Conservation (phyloP, 2,797 vertebrate species). For the Hydrophis major region DNA sequence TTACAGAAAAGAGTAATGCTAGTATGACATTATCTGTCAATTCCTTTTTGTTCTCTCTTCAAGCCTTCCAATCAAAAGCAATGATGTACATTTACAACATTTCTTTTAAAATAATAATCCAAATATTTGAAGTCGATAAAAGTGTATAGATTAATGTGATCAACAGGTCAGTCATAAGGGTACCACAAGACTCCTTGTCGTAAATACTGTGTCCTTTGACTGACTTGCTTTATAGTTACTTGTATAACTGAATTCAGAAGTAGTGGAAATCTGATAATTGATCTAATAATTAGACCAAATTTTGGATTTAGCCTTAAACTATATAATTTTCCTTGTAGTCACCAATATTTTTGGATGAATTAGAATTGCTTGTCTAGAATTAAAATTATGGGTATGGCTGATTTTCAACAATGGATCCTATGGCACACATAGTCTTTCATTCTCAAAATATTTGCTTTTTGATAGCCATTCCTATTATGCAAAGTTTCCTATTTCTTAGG, state of each 20-base stretch:
- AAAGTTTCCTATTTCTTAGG: not conserved
- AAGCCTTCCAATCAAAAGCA: not conserved
- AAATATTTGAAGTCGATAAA: not conserved
- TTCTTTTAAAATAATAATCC: not conserved
- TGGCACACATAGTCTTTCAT: not conserved
- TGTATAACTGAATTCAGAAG: not conserved
- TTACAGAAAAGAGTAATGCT: not conserved
- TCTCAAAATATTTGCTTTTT: not conserved
- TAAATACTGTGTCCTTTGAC: not conserved
- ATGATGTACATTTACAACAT: not conserved
- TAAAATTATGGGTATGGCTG: not conserved
- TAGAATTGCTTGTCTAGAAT: not conserved
- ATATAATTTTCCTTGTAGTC: not conserved
- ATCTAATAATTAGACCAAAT: not conserved
- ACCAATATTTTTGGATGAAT: not conserved
- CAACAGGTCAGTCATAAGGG: not conserved
- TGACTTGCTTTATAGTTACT: not conserved
- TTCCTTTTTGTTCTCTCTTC: not conserved
- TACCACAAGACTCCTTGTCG: not conserved
- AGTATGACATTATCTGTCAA: not conserved
- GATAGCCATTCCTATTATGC: not conserved
- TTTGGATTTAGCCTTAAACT: not conserved
- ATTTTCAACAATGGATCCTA: not conserved
- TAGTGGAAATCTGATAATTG: not conserved
- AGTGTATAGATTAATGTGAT: not conserved